phyloP scores from a whole-genome alignment of 64 coral and sea anemone species.

The Montipora cactus region DNA sequence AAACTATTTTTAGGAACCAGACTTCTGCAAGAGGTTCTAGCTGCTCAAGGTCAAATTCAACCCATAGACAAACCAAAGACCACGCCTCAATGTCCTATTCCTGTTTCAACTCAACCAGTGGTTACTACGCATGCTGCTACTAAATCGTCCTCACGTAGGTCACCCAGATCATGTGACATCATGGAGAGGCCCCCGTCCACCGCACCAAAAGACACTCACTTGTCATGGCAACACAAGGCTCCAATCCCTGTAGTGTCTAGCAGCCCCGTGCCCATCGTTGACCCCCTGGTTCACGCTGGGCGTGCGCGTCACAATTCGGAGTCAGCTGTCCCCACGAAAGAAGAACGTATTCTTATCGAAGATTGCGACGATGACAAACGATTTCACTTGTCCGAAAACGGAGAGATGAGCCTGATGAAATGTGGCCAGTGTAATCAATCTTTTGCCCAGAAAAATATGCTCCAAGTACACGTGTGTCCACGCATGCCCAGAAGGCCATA shows the following conservation, averaged over 20 bases:
- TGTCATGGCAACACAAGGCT: conserved; percentile 17
- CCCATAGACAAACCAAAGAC: conserved; percentile 5
- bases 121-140: conserved; percentile 1
- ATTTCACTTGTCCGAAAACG: background rate
- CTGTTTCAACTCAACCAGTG: conserved; percentile 27
- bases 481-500: conserved; percentile 67
- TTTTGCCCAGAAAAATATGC: conserved; percentile 66
- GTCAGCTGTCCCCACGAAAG: background rate
- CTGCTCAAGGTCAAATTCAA: conserved; percentile 44
- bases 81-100: background rate
- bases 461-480: conserved; percentile 71
- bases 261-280: background rate
- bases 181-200: background rate
- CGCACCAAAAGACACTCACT: conserved; percentile 15
- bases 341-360: conserved; percentile 30
- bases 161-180: conserved; percentile 15
- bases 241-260: background rate
- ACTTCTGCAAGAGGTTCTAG: conserved; percentile 43
- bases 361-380: conserved; percentile 37
- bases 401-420: conserved; percentile 60
- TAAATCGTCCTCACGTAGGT: conserved; percentile 8
- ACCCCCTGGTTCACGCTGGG: background rate
- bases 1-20: conserved; percentile 16
- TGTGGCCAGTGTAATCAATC: conserved; percentile 71
- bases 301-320: background rate